Percentiles rank a stretch among this genome's conserved stretches.
Conservation (phyloP, 2,888 invertebrate genomes). For the Holacanthella duospinosa region DNA sequence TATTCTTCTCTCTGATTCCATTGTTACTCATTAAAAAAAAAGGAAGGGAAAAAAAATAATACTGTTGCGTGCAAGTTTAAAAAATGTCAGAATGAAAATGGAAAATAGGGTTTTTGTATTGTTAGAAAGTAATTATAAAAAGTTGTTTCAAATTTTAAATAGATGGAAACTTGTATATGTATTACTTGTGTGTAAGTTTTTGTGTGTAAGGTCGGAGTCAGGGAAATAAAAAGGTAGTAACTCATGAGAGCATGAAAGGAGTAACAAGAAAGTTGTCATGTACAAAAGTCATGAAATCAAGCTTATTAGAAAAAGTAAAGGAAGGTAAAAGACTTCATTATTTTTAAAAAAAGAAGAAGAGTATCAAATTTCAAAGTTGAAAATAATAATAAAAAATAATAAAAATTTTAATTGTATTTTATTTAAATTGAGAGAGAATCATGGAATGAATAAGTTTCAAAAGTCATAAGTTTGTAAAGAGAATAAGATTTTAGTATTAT, state of each 20-base stretch:
- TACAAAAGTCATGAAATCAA: neutral
- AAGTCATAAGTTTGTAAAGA: too few relatives aligned
- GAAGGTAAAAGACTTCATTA: neutral
- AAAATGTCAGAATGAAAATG: neutral
- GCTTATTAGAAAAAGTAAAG: neutral
- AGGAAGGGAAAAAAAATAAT: neutral
- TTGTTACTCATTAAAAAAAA: neutral
- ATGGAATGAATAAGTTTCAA: too few relatives aligned
- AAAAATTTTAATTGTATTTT: neutral
- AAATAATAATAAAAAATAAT: neutral
- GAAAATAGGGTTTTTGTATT: conserved; percentile 4
- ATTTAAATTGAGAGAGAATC: neutral
- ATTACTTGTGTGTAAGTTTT: neutral
- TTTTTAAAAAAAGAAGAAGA: neutral
- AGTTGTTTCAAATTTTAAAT: conserved; percentile 6
- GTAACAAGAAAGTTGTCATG: conserved; percentile 3
- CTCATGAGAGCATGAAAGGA: neutral
- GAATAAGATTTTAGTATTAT: too few relatives aligned
- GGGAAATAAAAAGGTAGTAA: neutral
- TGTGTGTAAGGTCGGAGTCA: neutral
- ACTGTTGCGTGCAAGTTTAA: neutral
- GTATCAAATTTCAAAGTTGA: neutral
- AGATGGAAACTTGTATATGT: neutral
- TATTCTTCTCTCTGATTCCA: too few relatives aligned
- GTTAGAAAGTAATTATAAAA: conserved; percentile 3